A percentile compares a stretch with the other conserved stretches of the same genome.
Conservation (phyloP, 1,140 invertebrate species). For the Hylaeus volcanicus region DNA sequence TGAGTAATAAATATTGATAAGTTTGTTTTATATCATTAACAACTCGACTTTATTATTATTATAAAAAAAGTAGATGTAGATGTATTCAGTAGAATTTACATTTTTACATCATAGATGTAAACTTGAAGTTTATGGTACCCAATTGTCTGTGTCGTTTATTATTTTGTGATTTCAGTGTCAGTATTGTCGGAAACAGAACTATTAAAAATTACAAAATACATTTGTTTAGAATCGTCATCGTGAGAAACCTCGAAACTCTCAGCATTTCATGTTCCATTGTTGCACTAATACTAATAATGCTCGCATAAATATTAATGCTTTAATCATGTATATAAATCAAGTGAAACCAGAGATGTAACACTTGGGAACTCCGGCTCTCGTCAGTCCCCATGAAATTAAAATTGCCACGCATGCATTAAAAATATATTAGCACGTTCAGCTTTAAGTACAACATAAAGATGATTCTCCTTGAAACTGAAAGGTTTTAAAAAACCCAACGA, state of each 20-base stretch:
- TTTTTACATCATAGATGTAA: too few species aligned
- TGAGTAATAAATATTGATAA: too few species aligned
- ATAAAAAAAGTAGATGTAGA: too few species aligned
- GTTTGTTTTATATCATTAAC: too few species aligned
- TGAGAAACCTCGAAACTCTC: conserved; percentile 5
- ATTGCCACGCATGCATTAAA: neutral
- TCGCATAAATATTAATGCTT: conserved; percentile 13
- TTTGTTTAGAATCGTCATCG: neutral
- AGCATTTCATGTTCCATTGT: neutral
- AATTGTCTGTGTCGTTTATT: too few species aligned
- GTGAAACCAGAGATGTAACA: conserved; percentile 12
- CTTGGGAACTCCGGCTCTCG: conserved; percentile 10
- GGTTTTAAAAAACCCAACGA: neutral
- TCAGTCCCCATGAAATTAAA: conserved; percentile 23
- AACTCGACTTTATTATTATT: too few species aligned
- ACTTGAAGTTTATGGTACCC: too few species aligned
- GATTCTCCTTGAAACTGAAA: neutral
- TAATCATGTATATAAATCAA: conserved; percentile 11
- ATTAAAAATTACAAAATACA: neutral
- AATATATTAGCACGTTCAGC: neutral
- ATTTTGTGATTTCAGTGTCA: too few species aligned
- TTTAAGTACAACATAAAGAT: neutral
- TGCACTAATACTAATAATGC: conserved; percentile 1
- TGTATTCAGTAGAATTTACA: too few species aligned
- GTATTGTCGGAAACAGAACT: neutral